Conservation (phyloP, 2,113 vertebrate species). For the Pleuronectes platessa region DNA sequence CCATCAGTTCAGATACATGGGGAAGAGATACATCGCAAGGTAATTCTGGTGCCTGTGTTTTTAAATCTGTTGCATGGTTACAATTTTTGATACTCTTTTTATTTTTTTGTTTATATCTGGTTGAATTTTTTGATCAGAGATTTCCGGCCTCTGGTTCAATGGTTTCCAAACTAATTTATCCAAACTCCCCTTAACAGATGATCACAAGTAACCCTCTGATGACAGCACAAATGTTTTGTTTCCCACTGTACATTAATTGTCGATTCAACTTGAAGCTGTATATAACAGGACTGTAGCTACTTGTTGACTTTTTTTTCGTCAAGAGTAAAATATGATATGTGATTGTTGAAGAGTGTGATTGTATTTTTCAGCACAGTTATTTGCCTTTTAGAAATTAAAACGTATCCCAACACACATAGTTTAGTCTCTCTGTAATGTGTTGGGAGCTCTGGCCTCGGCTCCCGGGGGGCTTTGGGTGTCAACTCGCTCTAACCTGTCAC, state of each 20-base stretch:
- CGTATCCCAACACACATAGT: neutral
- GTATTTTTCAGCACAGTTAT: constrained; percentile 3
- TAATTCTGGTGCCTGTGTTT: constrained; percentile 78
- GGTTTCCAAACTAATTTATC: too few relatives aligned
- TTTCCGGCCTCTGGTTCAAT: too few relatives aligned
- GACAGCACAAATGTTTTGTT: neutral
- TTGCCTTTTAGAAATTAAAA: neutral
- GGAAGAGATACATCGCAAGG: constrained; percentile 98
- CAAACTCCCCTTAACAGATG: too few relatives aligned
- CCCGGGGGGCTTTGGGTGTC: constrained; percentile 77
- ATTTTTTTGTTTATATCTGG: too few relatives aligned
- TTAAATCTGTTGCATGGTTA: neutral
- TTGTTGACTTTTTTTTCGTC: neutral
- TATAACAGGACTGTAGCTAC: constrained; percentile 1
- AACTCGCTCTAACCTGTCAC: constrained; percentile 88
- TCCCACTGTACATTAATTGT: neutral
- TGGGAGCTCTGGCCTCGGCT: constrained; percentile 81
- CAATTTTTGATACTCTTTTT: neutral
- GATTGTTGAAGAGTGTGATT: neutral
- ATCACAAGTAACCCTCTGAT: too few relatives aligned
- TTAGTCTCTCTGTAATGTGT: constrained; percentile 4
- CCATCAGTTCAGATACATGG: constrained; percentile 99
- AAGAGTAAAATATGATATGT: neutral
- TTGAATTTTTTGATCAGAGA: too few relatives aligned
- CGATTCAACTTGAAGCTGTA: neutral